Evolutionary conservation across 2,888 invertebrate genomes (phyloP), one percentile per base, ranked within the genome.

Genomic region (Enchytraeus crypticus): DNA sequence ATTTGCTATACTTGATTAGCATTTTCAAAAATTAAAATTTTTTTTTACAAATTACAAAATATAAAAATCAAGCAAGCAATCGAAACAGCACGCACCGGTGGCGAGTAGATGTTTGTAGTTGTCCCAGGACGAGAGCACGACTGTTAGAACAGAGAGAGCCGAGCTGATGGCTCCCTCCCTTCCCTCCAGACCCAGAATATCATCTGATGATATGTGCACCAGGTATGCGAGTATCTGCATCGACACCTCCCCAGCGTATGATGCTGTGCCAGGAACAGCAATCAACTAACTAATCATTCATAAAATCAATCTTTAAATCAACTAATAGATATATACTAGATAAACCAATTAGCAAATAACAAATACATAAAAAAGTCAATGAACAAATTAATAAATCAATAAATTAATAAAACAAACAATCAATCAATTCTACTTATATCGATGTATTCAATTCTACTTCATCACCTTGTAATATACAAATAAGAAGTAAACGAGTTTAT

Each of bases 181-280:
- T 2, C 71, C 71, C 27, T 71, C 72, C 2, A 76, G 56, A 2
- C 69, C 70, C 1, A 76, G 71, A 5, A 76, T 73, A 53, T 74
- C 74, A 53, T 75, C 72, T 53, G 72, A 72, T 64, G 75, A 76
- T 2, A 75, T 63, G 18, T 65, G 55, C 38, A 66, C 61, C 51
- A 76, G 66, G 60, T 73, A 74, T 56, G 71, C 69, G 63, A 72
- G 60, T 21, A 73, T 63, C 26, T 70, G 67, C 33, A 60, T 61
- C 51, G 66, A 62, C 27, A 74, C 57, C 5, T 54, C 55, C 3
- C 68, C 71, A 2, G 65, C 59, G 43, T 61, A 54, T 2, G 21
- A 23, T 49, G 54, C 63, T 66, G 53, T 5, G 30, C 1, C 23
- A 27, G 21, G 1, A n/a, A n/a, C n/a, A n/a, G n/a, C n/a, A n/a